Evolutionary conservation across 2,113 vertebrate genomes (phyloP).

Genomic region (Marcusenius ussheri): DNA sequence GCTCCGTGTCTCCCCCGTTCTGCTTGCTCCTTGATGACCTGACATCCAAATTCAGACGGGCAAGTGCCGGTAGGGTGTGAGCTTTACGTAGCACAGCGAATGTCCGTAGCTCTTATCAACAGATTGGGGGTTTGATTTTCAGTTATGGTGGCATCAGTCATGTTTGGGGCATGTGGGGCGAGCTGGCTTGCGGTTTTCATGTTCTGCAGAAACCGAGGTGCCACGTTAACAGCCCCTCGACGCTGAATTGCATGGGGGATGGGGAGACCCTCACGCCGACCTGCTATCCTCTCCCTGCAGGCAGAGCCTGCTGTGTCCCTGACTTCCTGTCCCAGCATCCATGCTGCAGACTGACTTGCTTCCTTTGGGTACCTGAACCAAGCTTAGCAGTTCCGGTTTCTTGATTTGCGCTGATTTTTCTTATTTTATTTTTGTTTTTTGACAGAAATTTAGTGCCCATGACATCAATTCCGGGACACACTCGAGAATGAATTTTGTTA

Average conservation of each 20-base stretch:
- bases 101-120: not conserved
- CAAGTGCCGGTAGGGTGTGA: not conserved
- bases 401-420: too few relatives aligned
- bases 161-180: not conserved
- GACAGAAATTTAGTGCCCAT: not conserved
- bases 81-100: not conserved
- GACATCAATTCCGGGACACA: not conserved
- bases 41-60: not conserved
- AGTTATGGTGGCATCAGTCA: not conserved
- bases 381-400: not conserved
- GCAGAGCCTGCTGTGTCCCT: not conserved
- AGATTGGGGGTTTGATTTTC: not conserved
- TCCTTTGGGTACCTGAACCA: not conserved
- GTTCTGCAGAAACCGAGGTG: not conserved
- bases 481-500: not conserved
- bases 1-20: not conserved
- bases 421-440: not conserved
- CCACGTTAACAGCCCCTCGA: not conserved
- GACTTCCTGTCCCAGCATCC: not conserved
- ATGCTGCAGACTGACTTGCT: not conserved
- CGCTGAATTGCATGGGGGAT: not conserved
- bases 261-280: not conserved
- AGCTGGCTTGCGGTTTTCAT: not conserved
- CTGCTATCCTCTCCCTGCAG: not conserved
- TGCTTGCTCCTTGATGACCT: not conserved